A percentile compares a stretch with the other conserved stretches of the same genome.
Evolutionary conservation across 2,797 vertebrate species (phyloP).

Genomic region (Orientallactaga sibirica): DNA sequence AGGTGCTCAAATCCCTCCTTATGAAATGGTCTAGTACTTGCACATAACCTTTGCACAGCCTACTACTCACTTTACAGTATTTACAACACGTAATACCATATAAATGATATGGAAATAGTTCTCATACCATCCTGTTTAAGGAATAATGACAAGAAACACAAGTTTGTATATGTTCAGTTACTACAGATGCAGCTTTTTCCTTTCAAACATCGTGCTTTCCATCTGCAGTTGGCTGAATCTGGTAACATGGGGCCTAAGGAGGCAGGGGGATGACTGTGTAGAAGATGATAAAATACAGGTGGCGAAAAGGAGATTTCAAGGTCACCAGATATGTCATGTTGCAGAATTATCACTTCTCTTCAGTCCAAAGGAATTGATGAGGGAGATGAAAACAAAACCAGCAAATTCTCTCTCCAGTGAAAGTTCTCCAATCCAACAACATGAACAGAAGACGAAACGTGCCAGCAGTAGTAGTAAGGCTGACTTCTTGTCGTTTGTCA

Average conservation of each 20-base stretch:
- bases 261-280: background rate
- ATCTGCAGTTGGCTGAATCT: background rate
- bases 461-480: background rate
- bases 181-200: background rate
- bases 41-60: background rate
- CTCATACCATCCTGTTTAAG: background rate
- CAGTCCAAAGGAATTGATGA: background rate
- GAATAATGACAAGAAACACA: background rate
- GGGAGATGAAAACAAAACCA: background rate
- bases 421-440: conserved; percentile 11
- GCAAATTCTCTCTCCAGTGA: background rate
- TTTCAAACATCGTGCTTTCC: background rate
- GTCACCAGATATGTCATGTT: background rate
- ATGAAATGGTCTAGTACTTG: background rate
- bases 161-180: background rate
- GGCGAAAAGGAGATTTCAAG: background rate
- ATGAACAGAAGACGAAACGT: background rate
- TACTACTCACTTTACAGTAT: background rate
- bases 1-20: too few species aligned
- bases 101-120: background rate
- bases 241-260: background rate
- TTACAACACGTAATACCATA: background rate
- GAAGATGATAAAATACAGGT: background rate
- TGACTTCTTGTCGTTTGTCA: background rate
- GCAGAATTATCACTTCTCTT: background rate